Conservation (phyloP, 2,888 invertebrate species). For the Drosophila conformis region DNA sequence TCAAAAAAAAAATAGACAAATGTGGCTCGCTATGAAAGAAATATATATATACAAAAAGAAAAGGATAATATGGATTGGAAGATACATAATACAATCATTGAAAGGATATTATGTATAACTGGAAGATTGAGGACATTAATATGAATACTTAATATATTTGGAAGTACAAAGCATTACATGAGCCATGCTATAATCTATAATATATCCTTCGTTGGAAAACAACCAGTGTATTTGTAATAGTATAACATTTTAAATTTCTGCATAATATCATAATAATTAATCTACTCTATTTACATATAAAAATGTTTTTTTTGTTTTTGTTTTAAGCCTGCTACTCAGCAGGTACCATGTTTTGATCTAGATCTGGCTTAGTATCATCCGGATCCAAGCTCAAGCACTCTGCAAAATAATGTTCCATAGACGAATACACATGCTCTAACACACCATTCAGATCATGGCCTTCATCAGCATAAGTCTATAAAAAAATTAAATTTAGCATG, state of each 20-base stretch:
- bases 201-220: slow-evolving; percentile 34
- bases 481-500: neutral
- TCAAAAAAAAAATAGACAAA: slow-evolving; percentile 1
- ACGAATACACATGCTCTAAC: slow-evolving; percentile 95
- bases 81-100: slow-evolving; percentile 23
- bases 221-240: slow-evolving; percentile 33
- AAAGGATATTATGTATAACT: slow-evolving; percentile 16
- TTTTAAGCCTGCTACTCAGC: slow-evolving; percentile 73
- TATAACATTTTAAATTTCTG: slow-evolving; percentile 49
- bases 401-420: slow-evolving; percentile 96
- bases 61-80: slow-evolving; percentile 13
- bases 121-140: slow-evolving; percentile 34
- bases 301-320: slow-evolving; percentile 6
- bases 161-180: slow-evolving; percentile 35
- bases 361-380: slow-evolving; percentile 88
- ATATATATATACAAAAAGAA: slow-evolving; percentile 10
- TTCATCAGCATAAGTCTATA: slow-evolving; percentile 96
- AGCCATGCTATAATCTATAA: slow-evolving; percentile 31
- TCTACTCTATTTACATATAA: slow-evolving; percentile 58
- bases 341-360: slow-evolving; percentile 85
- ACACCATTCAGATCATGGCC: slow-evolving; percentile 94
- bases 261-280: slow-evolving; percentile 45
- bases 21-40: slow-evolving; percentile 11
- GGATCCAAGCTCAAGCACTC: slow-evolving; percentile 95
- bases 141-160: slow-evolving; percentile 32